phyloP scores from a whole-genome alignment of 30 jellyfish, hydroid and myxozoan species.

The Cassiopea andromeda region DNA sequence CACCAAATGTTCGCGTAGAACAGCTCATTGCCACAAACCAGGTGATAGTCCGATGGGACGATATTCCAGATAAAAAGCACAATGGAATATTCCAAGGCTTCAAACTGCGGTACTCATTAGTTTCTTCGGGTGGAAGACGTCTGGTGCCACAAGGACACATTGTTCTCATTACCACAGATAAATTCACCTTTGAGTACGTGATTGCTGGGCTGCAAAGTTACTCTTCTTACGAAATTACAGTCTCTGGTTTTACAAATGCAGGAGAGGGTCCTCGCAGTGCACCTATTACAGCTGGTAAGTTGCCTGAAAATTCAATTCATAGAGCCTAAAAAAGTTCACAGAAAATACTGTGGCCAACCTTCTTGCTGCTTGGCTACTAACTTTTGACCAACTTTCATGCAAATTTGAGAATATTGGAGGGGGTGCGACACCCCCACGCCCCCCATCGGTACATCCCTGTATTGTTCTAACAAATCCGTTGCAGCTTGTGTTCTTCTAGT shows the following conservation, averaged over 20 bases:
- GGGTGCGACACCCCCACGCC: too few relatives aligned
- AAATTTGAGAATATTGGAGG: too few relatives aligned
- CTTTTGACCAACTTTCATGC: too few relatives aligned
- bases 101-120: constrained; percentile 20
- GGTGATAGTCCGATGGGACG: constrained; percentile 13
- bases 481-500: too few relatives aligned
- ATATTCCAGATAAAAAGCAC: constrained; percentile 9
- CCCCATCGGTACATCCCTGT: too few relatives aligned
- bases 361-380: too few relatives aligned
- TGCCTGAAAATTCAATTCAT: neutral
- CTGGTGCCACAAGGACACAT: neutral
- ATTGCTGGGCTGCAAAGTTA: constrained; percentile 42
- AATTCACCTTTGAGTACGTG: constrained; percentile 4
- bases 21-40: constrained; percentile 1
- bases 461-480: too few relatives aligned
- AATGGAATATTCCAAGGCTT: constrained; percentile 52
- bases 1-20: constrained; percentile 30
- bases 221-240: constrained; percentile 21
- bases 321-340: too few relatives aligned
- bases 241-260: constrained; percentile 35
- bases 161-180: constrained; percentile 8
- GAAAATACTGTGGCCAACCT: too few relatives aligned
- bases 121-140: constrained; percentile 2
- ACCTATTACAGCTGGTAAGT: constrained; percentile 9
- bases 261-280: constrained; percentile 42